phyloP scores from a whole-genome alignment of 2,888 invertebrate species.

The Phyllotreta cruciferae region DNA sequence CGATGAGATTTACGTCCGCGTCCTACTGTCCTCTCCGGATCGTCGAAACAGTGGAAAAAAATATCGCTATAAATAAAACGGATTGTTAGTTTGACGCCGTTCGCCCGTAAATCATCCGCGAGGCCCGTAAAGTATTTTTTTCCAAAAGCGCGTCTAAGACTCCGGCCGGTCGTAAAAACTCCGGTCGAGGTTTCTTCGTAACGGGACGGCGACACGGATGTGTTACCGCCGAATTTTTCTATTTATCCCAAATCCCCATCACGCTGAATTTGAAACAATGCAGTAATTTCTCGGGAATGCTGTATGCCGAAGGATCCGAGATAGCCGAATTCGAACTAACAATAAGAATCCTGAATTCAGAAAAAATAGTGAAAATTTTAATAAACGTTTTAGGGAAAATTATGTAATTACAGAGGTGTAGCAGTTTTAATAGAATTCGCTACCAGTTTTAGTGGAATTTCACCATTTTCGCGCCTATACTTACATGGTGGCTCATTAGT shows the following conservation, averaged over 20 bases:
- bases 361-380: too few relatives aligned
- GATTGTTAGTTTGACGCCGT: constrained; percentile 13
- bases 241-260: too few relatives aligned
- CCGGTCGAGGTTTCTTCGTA: constrained; percentile 6
- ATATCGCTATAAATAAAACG: constrained; percentile 13
- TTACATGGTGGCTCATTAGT: too few relatives aligned
- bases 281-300: too few relatives aligned
- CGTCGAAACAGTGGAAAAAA: neutral
- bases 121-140: constrained; percentile 12
- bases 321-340: too few relatives aligned
- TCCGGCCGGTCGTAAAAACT: constrained; percentile 7
- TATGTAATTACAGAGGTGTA: too few relatives aligned
- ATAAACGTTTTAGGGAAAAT: too few relatives aligned
- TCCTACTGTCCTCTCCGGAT: constrained; percentile 10
- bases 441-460: too few relatives aligned
- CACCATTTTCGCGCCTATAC: too few relatives aligned
- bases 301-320: too few relatives aligned
- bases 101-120: constrained; percentile 5
- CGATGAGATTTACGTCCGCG: constrained; percentile 6
- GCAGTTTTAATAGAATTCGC: neutral
- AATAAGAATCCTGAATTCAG: too few relatives aligned
- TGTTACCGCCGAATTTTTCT: neutral
- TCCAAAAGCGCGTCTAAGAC: constrained; percentile 6
- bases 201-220: constrained; percentile 13
- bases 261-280: too few relatives aligned